These are phyloP conservation scores for Muscicapa striata DNA, from an alignment of 2,797 vertebrate genomes.

Conservation along the genomic window DNA sequence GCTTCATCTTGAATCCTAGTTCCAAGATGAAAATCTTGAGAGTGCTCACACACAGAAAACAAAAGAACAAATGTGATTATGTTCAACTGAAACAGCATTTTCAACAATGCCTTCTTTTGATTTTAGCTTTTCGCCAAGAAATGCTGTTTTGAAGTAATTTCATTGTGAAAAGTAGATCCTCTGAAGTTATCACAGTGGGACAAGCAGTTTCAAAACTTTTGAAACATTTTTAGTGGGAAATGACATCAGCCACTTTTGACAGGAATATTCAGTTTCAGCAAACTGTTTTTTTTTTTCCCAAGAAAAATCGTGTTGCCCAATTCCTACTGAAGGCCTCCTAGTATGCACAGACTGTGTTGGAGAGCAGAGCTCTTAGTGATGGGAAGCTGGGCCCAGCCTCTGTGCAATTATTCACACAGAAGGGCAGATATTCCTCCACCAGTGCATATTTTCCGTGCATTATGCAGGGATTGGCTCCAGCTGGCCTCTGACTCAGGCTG, in stretches of 20 bases:
- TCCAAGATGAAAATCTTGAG: neutral
- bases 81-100: neutral
- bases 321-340: neutral
- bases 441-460: conserved; percentile 26
- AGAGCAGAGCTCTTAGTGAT: neutral
- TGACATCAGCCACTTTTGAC: neutral
- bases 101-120: neutral
- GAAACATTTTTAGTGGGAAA: neutral
- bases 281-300: rapidly evolving
- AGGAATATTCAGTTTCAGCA: neutral
- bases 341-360: neutral
- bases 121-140: neutral
- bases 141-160: neutral
- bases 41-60: neutral
- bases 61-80: neutral
- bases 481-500: conserved; percentile 36
- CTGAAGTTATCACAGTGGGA: neutral
- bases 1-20: neutral
- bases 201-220: neutral
- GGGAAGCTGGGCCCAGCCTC: neutral
- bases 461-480: conserved; percentile 41
- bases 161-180: neutral
- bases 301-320: neutral
- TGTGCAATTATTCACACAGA: neutral
- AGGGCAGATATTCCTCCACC: neutral